Conservation (phyloP, 2,888 invertebrate species). For the Macaria notata region DNA sequence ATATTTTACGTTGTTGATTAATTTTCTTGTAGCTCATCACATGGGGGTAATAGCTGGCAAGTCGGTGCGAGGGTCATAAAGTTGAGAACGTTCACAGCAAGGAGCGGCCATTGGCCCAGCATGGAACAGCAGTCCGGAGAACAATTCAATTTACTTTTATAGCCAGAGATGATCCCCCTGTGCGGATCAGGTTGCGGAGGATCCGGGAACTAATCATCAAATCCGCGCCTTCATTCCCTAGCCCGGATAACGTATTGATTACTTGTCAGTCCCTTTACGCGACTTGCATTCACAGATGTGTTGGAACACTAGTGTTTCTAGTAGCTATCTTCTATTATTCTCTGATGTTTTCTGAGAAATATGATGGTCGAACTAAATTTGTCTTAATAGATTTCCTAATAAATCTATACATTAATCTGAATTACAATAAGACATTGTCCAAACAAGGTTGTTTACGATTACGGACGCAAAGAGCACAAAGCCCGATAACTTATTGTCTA, state of each 20-base stretch:
- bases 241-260: conserved; percentile 34
- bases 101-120: conserved; percentile 49
- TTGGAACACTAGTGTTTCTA: too few species aligned
- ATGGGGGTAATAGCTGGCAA: conserved; percentile 42
- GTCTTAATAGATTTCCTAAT: too few species aligned
- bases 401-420: conserved; percentile 2
- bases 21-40: conserved; percentile 31
- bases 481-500: conserved; percentile 19
- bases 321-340: too few species aligned
- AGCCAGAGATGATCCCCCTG: conserved; percentile 66
- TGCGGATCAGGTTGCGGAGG: conserved; percentile 59
- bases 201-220: conserved; percentile 65
- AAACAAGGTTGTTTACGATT: conserved; percentile 12
- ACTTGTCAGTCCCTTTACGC: conserved; percentile 9
- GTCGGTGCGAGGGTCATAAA: conserved; percentile 52
- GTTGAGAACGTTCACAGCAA: conserved; percentile 56
- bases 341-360: too few species aligned
- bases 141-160: conserved; percentile 81
- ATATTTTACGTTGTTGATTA: conserved; percentile 30
- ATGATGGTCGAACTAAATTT: too few species aligned
- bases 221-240: conserved; percentile 65
- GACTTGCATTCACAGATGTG: neutral
- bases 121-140: conserved; percentile 64
- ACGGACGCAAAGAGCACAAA: conserved; percentile 9
- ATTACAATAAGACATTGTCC: conserved; percentile 9